Percentiles rank a stretch among this genome's conserved stretches.
Conservation (phyloP, 2,113 vertebrate genomes). For the Takifugu bimaculatus region DNA sequence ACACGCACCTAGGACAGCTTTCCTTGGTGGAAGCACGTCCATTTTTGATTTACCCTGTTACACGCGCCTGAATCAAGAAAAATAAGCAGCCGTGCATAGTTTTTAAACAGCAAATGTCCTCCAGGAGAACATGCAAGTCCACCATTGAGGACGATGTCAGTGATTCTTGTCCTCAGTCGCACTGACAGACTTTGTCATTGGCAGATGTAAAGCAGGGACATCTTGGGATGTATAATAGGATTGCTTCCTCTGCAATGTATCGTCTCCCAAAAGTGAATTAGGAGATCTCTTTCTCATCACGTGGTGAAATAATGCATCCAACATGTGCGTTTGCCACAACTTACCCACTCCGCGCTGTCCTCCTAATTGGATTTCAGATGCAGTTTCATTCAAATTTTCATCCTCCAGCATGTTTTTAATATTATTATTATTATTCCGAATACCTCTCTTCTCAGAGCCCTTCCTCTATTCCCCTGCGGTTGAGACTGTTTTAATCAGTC, state of each 20-base stretch:
- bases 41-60: constrained; percentile 8
- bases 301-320: constrained; percentile 62
- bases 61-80: constrained; percentile 23
- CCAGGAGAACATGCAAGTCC: constrained; percentile 6
- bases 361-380: constrained; percentile 71
- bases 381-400: constrained; percentile 56
- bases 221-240: constrained; percentile 55
- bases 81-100: constrained; percentile 9
- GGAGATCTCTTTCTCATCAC: constrained; percentile 55
- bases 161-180: constrained; percentile 26
- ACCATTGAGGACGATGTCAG: constrained; percentile 7
- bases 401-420: constrained; percentile 65
- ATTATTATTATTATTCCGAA: constrained; percentile 60
- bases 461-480: constrained; percentile 48
- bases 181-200: constrained; percentile 50
- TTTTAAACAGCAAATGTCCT: constrained; percentile 11
- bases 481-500: constrained; percentile 76
- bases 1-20: constrained; percentile 20
- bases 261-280: constrained; percentile 63
- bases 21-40: constrained; percentile 14
- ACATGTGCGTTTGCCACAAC: constrained; percentile 56
- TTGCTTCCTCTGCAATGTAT: constrained; percentile 52
- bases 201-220: constrained; percentile 54
- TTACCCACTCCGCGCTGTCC: constrained; percentile 59
- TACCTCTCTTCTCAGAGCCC: constrained; percentile 54